A percentile compares a stretch with the other conserved stretches of the same genome.
These are phyloP conservation scores for Ips typographus DNA, from an alignment of 1,140 invertebrate genomes.

Conservation along the genomic window DNA sequence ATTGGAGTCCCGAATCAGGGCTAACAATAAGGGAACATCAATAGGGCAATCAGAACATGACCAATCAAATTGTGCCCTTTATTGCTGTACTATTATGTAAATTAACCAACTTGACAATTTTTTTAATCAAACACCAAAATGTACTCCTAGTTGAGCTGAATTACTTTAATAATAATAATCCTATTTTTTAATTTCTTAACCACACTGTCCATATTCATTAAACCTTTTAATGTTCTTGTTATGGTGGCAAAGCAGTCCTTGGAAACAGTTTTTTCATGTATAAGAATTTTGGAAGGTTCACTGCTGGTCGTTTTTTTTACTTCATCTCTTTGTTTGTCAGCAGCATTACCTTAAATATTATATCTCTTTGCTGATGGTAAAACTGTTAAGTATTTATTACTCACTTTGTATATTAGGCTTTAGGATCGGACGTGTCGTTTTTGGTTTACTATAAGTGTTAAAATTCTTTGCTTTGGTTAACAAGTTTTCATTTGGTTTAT, in stretches of 20 bases:
- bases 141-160: not conserved
- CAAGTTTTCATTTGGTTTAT: too few species aligned
- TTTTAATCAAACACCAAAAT: not conserved
- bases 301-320: not conserved
- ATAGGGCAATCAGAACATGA: too few species aligned
- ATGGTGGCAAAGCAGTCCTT: constrained; percentile 38
- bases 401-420: not conserved
- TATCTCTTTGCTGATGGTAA: not conserved
- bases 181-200: constrained; percentile 36
- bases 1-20: too few species aligned
- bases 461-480: too few species aligned
- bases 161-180: constrained; percentile 30
- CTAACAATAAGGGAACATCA: too few species aligned
- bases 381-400: not conserved
- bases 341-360: not conserved
- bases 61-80: too few species aligned
- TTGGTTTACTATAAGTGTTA: not conserved
- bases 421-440: not conserved
- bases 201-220: constrained; percentile 42
- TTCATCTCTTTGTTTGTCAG: not conserved
- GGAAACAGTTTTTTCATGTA: constrained; percentile 29
- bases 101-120: too few species aligned
- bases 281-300: constrained; percentile 27
- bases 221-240: constrained; percentile 32
- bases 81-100: too few species aligned